phyloP scores from a whole-genome alignment of 2,113 vertebrate species.

The Rhodinocichla rosea region DNA sequence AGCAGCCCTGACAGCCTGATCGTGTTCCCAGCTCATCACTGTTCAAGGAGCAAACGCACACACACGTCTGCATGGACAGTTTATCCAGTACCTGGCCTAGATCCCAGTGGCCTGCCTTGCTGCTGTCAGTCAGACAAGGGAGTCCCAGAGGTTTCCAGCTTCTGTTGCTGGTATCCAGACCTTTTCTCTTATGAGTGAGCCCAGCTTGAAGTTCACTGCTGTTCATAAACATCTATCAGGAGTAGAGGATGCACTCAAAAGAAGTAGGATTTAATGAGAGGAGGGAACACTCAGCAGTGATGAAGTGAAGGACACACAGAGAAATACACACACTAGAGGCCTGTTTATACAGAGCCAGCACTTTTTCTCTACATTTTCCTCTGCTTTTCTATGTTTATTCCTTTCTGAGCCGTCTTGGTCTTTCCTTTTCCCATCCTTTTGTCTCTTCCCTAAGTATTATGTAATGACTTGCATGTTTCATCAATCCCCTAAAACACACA shows the following conservation, averaged over 20 bases:
- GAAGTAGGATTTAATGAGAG: neutral
- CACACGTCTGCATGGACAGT: neutral
- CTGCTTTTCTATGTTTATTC: neutral
- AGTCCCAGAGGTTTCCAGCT: neutral
- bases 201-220: neutral
- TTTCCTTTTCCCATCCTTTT: neutral
- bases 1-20: neutral
- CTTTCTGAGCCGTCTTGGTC: neutral
- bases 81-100: neutral
- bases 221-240: neutral
- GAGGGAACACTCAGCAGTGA: neutral
- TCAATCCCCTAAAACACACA: neutral
- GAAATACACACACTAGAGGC: neutral
- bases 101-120: neutral
- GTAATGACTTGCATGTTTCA: neutral
- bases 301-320: neutral
- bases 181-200: neutral
- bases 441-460: neutral
- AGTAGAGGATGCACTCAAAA: neutral
- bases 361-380: neutral
- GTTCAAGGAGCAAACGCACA: neutral
- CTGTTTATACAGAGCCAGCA: neutral
- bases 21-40: neutral
- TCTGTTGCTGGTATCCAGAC: neutral
- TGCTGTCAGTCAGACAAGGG: neutral